These are phyloP conservation scores for Condylostylus longicornis DNA, from an alignment of 1,140 invertebrate species.

Conservation along the genomic window DNA sequence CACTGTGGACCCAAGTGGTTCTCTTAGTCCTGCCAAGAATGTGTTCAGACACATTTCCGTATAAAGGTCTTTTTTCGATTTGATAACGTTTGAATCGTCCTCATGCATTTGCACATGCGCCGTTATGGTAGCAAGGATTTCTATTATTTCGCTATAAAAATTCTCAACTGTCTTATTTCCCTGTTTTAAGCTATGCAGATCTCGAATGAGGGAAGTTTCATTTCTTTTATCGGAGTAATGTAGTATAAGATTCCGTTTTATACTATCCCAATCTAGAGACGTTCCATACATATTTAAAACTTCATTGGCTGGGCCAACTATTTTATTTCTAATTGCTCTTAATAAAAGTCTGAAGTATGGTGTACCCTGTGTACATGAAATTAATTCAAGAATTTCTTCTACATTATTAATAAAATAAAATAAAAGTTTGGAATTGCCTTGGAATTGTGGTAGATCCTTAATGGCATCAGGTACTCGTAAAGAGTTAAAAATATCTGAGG, in stretches of 20 bases:
- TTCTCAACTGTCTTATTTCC: neutral
- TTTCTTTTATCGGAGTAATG: conserved; percentile 6
- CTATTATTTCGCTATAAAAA: conserved; percentile 3
- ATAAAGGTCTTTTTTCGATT: conserved; percentile 4
- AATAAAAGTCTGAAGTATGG: neutral
- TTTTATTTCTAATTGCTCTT: conserved; percentile 2
- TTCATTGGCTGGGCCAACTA: neutral
- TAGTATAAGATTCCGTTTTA: conserved; percentile 2
- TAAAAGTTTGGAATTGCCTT: neutral
- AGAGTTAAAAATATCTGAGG: neutral
- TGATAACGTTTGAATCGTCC: neutral
- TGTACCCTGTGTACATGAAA: neutral
- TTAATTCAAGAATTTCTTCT: neutral
- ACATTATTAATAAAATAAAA: neutral
- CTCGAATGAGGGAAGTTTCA: conserved; percentile 1
- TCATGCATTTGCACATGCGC: conserved; percentile 4
- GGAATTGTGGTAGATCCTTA: neutral
- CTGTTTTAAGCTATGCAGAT: conserved; percentile 1
- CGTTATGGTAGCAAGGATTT: conserved; percentile 2
- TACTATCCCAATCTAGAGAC: neutral
- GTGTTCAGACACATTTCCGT: conserved; percentile 3
- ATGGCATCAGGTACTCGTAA: neutral
- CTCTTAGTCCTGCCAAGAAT: conserved; percentile 5
- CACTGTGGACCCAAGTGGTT: conserved; percentile 4
- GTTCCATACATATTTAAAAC: conserved; percentile 1